A percentile compares a stretch with the other conserved stretches of the same genome.
phyloP scores from a whole-genome alignment of 2,888 invertebrate genomes.

The Pseudanteris insignis region DNA sequence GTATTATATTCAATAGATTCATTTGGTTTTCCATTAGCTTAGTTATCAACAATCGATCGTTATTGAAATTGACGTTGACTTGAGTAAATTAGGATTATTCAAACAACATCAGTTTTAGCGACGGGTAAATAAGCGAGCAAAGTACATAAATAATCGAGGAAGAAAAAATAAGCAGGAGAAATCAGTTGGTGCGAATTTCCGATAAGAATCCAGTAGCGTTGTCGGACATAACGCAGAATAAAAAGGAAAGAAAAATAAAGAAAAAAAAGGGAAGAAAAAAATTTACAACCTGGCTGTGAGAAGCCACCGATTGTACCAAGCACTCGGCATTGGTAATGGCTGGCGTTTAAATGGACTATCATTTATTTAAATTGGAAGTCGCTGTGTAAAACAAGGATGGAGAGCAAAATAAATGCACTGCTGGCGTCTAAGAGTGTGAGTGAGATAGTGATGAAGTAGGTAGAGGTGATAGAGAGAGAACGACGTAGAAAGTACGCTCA shows the following conservation, averaged over 20 bases:
- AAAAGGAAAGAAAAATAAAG: no score
- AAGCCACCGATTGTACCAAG: conserved; percentile 45
- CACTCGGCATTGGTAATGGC: conserved; percentile 56
- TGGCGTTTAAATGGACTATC: conserved; percentile 58
- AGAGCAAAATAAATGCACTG: conserved; percentile 17
- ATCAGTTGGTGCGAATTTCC: conserved; percentile 55
- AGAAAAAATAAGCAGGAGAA: conserved; percentile 8
- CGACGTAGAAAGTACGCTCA: conserved; percentile 9
- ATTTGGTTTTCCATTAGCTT: no score
- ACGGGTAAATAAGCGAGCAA: no score
- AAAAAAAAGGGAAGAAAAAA: no score
- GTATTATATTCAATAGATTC: no score
- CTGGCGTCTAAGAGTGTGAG: background rate
- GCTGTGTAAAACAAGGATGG: conserved; percentile 35
- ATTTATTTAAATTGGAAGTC: conserved; percentile 60
- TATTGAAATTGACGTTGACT: no score
- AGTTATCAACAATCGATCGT: no score
- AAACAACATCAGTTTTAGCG: no score
- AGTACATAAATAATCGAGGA: no score
- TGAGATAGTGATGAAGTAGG: conserved; percentile 14
- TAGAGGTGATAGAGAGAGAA: background rate
- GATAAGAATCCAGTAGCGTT: conserved; percentile 56
- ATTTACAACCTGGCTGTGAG: conserved; percentile 51
- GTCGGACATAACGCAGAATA: conserved; percentile 47
- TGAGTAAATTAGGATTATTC: no score